phyloP scores from a whole-genome alignment of 2,113 vertebrate genomes.

The Scortum barcoo region DNA sequence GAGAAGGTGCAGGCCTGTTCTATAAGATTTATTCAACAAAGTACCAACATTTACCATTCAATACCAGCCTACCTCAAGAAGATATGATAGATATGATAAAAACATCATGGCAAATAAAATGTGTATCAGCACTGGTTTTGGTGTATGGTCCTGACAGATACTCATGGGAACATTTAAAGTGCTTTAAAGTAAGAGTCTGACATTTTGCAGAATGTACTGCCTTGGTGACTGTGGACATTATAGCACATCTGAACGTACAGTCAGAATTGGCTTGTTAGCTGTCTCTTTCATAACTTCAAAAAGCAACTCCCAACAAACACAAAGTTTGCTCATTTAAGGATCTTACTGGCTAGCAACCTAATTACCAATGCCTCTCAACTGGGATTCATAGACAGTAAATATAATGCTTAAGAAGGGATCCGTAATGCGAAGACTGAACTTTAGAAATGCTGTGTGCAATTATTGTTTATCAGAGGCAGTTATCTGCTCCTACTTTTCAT shows the following conservation, averaged over 20 bases:
- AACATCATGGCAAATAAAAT: background rate
- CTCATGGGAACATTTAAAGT: slow-evolving; percentile 39
- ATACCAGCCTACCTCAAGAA: background rate
- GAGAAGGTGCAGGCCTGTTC: slow-evolving; percentile 11
- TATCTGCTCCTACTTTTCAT: background rate
- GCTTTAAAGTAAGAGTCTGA: slow-evolving; percentile 24
- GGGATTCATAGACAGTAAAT: too few species aligned
- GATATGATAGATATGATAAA: background rate
- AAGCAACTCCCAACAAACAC: too few species aligned
- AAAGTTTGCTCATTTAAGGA: too few species aligned
- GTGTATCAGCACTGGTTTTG: background rate
- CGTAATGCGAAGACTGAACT: background rate
- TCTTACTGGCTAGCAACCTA: too few species aligned
- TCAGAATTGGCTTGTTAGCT: too few species aligned
- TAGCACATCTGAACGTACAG: background rate
- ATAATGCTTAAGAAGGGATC: background rate
- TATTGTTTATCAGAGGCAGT: background rate
- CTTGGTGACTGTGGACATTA: background rate
- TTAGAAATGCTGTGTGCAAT: background rate
- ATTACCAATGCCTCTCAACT: too few species aligned
- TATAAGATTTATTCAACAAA: slow-evolving; percentile 12
- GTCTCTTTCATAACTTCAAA: too few species aligned
- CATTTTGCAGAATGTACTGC: background rate
- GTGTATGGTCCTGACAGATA: background rate
- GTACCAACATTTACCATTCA: slow-evolving; percentile 12